Evolutionary conservation across 30 jellyfish, hydroid and myxozoan genomes (phyloP).

Genomic region (Pseudorhiza aurosa): DNA sequence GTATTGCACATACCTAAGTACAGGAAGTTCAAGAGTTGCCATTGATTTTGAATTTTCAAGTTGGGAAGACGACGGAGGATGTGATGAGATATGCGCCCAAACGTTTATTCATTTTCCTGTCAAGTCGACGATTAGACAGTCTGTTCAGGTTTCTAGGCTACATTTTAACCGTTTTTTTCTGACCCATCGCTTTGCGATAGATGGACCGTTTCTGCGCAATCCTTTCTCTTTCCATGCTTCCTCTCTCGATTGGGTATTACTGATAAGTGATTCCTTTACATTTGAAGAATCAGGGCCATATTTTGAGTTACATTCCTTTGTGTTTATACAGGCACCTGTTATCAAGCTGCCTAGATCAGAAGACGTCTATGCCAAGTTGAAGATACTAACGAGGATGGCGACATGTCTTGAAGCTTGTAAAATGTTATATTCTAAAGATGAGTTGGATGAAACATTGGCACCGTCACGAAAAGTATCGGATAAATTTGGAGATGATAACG

Average conservation of each 20-base stretch:
- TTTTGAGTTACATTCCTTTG: not conserved
- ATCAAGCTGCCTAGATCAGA: not conserved
- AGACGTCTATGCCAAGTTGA: not conserved
- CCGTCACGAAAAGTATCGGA: constrained; percentile 4
- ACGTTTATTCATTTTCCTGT: constrained; percentile 35
- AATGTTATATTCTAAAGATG: constrained; percentile 18
- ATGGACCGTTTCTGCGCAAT: too few relatives aligned
- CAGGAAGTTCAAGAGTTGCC: constrained; percentile 1
- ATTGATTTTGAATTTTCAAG: not conserved
- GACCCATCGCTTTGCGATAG: too few relatives aligned
- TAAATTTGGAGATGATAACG: not conserved
- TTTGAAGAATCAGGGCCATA: not conserved
- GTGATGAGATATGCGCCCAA: constrained; percentile 5
- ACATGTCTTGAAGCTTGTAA: constrained; percentile 53
- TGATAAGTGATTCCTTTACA: too few relatives aligned
- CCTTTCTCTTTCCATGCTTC: too few relatives aligned
- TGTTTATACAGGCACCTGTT: constrained; percentile 11
- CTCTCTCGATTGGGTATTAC: too few relatives aligned
- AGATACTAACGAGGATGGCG: constrained; percentile 45
- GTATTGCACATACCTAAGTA: constrained; percentile 11
- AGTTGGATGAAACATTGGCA: constrained; percentile 18
- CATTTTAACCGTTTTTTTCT: too few relatives aligned
- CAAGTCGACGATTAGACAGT: constrained; percentile 23
- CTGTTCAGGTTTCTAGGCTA: constrained; percentile 33
- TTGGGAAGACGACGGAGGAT: not conserved